phyloP scores from a whole-genome alignment of 2,113 vertebrate species.

The Eublepharis macularius region DNA sequence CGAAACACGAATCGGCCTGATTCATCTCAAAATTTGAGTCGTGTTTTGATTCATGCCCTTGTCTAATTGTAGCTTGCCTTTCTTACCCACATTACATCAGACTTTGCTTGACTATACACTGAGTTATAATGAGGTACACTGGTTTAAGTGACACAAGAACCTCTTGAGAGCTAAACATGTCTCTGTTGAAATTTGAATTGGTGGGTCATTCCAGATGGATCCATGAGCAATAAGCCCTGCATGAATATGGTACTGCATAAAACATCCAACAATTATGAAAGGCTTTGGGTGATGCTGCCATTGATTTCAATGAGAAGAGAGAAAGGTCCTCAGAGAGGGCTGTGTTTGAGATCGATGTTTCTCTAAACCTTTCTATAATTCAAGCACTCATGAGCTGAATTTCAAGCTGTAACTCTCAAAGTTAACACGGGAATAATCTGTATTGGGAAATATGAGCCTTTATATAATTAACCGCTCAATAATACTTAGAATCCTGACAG shows the following conservation, averaged over 20 bases:
- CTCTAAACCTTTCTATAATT: slow-evolving; percentile 34
- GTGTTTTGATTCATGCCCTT: no score
- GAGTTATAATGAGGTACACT: not conserved
- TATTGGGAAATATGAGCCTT: slow-evolving; percentile 58
- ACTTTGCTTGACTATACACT: not conserved
- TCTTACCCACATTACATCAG: not conserved
- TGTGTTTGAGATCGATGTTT: slow-evolving; percentile 34
- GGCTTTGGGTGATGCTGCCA: slow-evolving; percentile 26
- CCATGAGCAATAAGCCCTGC: not conserved
- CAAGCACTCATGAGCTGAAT: slow-evolving; percentile 46
- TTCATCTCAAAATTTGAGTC: no score
- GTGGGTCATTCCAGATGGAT: not conserved
- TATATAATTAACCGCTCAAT: slow-evolving; percentile 66
- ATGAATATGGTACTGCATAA: not conserved
- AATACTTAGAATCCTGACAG: slow-evolving; percentile 55
- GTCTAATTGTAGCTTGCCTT: not conserved
- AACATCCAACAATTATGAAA: slow-evolving; percentile 21
- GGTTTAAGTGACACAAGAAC: not conserved
- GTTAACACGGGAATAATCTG: slow-evolving; percentile 62
- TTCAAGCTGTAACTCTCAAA: slow-evolving; percentile 31
- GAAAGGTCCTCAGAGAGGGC: slow-evolving; percentile 1
- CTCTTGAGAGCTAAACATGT: not conserved
- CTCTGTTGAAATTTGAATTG: not conserved
- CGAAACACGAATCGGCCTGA: no score
- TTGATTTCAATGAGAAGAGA: slow-evolving; percentile 48